phyloP scores from a whole-genome alignment of 2,797 vertebrate species.

The Melanotaenia nigrans region DNA sequence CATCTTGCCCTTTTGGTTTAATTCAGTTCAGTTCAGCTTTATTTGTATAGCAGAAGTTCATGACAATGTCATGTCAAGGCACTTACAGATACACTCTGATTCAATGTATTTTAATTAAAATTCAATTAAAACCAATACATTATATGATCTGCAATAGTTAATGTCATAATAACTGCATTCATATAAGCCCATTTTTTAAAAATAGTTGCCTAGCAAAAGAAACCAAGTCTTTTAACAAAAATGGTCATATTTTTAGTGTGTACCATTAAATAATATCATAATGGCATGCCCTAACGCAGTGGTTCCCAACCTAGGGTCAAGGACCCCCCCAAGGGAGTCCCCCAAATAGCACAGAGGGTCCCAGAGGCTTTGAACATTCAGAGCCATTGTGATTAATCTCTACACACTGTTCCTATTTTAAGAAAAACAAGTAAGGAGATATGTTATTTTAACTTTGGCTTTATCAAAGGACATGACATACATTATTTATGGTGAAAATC shows the following conservation, averaged over 20 bases:
- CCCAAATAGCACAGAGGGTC: too few species aligned
- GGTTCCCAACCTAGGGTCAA: too few species aligned
- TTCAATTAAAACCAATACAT: not conserved
- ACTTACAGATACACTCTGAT: not conserved
- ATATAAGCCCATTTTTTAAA: too few species aligned
- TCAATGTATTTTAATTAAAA: not conserved
- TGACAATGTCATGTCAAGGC: not conserved
- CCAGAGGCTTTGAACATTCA: too few species aligned
- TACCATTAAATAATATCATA: not conserved
- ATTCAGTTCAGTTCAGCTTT: not conserved
- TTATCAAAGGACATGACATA: too few species aligned
- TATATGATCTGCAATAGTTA: not conserved
- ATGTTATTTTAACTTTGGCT: too few species aligned
- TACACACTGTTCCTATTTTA: too few species aligned
- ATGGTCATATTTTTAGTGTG: not conserved
- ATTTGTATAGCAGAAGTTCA: not conserved
- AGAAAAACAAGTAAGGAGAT: too few species aligned
- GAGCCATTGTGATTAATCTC: too few species aligned
- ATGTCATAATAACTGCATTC: not conserved
- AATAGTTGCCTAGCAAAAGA: too few species aligned
- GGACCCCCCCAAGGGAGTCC: too few species aligned
- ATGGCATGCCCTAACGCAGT: not conserved
- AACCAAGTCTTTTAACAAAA: not conserved
- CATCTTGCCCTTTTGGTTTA: not conserved
- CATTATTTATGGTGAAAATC: too few species aligned